These are phyloP conservation scores for Hirudo medicinalis DNA, from an alignment of 1,140 invertebrate genomes.

Conservation along the genomic window DNA sequence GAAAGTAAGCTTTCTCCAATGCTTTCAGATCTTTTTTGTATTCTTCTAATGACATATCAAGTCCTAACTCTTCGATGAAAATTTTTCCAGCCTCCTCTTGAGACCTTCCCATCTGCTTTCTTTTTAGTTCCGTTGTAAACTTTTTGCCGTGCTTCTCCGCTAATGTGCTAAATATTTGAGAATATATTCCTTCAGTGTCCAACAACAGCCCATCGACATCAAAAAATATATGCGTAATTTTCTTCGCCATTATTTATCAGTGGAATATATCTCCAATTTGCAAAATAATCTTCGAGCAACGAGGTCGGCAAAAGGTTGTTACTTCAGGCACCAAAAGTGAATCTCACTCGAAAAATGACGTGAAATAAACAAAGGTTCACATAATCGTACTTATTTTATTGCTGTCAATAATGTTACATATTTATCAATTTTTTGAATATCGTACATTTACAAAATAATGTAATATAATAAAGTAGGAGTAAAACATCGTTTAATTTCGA, in stretches of 20 bases:
- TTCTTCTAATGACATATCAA: not conserved
- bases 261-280: too few species aligned
- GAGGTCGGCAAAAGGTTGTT: too few species aligned
- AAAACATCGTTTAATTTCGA: too few species aligned
- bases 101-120: not conserved
- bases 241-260: not conserved
- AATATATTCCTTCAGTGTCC: constrained; percentile 1
- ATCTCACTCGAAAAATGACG: too few species aligned
- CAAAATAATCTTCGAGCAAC: too few species aligned
- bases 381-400: too few species aligned
- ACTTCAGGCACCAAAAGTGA: too few species aligned
- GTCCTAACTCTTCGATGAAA: constrained; percentile 6
- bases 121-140: not conserved
- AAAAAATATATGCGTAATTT: constrained; percentile 5
- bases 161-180: not conserved
- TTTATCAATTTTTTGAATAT: too few species aligned
- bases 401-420: too few species aligned
- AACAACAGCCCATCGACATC: constrained; percentile 2
- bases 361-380: too few species aligned
- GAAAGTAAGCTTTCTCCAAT: constrained; percentile 7
- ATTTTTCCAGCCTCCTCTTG: not conserved
- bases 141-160: not conserved
- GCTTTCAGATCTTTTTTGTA: not conserved
- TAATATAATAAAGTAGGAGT: too few species aligned
- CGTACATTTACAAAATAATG: too few species aligned